These are phyloP conservation scores for Achatina immaculata DNA, from an alignment of 1,140 invertebrate species.

Conservation along the genomic window DNA sequence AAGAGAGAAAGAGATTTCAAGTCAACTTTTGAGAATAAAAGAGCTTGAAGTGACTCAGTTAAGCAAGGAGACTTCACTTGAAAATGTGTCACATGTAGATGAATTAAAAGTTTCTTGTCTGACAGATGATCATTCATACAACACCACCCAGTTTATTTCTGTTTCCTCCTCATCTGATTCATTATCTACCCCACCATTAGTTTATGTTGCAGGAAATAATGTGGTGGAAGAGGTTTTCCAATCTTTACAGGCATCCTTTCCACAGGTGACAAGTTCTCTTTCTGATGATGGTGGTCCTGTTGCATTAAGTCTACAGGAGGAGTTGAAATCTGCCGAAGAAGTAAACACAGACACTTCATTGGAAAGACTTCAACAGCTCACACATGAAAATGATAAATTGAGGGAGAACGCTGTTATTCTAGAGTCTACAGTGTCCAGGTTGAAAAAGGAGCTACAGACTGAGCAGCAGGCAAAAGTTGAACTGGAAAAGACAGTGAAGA, in stretches of 20 bases:
- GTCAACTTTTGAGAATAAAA: constrained; percentile 1
- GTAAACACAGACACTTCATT: not conserved
- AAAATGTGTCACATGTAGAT: constrained; percentile 10
- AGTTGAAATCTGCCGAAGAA: not conserved
- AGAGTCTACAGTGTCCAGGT: not conserved
- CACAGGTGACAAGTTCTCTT: constrained; percentile 16
- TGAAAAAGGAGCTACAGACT: constrained; percentile 1
- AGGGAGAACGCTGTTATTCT: not conserved
- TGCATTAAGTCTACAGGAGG: not conserved
- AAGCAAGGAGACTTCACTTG: constrained; percentile 15
- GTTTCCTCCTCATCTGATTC: constrained; percentile 12
- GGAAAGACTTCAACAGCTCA: not conserved
- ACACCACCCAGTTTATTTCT: not conserved
- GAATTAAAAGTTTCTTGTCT: not conserved
- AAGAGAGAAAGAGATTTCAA: not conserved
- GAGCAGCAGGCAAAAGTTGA: constrained; percentile 24
- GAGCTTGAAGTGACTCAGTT: constrained; percentile 20
- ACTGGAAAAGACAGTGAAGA: constrained; percentile 39
- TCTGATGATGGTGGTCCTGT: not conserved
- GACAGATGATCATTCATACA: not conserved
- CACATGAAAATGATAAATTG: not conserved
- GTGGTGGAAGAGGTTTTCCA: not conserved
- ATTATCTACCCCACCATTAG: not conserved
- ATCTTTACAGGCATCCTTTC: constrained; percentile 25
- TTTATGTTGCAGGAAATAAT: constrained; percentile 1